These are phyloP conservation scores for Aradophagus sp. DNA, from an alignment of 1,140 invertebrate species.

Conservation along the genomic window DNA sequence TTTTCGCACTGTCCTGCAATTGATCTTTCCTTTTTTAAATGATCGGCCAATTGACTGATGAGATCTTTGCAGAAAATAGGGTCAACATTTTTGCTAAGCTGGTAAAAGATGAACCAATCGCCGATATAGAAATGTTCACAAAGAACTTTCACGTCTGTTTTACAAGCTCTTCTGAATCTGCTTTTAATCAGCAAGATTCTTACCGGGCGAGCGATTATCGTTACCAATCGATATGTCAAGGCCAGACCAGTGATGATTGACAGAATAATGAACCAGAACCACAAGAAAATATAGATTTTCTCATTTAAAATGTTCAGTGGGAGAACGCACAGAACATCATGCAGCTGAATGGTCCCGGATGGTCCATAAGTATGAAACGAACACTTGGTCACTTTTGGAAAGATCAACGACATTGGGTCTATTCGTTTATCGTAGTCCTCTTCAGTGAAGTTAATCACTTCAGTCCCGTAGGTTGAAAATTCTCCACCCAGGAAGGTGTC, in stretches of 20 bases:
- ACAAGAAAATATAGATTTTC: constrained; percentile 3
- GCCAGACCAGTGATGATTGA: background rate
- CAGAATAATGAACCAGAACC: constrained; percentile 1
- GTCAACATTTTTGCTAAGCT: background rate
- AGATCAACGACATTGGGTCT: background rate
- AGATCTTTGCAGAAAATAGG: background rate
- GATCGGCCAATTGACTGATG: background rate
- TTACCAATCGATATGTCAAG: background rate
- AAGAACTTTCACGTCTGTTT: background rate
- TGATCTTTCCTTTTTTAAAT: too few species aligned
- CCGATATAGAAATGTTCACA: background rate
- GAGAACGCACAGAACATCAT: background rate
- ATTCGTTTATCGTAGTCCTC: background rate
- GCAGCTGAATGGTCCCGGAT: background rate
- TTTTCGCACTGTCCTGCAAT: too few species aligned
- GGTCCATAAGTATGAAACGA: background rate
- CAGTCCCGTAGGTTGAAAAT: background rate
- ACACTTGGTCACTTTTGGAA: constrained; percentile 4
- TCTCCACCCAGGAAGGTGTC: background rate
- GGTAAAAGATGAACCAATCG: constrained; percentile 5
- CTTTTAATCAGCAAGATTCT: background rate
- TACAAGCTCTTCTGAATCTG: background rate
- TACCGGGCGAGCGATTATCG: background rate
- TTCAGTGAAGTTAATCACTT: background rate
- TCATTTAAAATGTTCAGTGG: constrained; percentile 1